These are phyloP conservation scores for Poecilia latipinna DNA, from an alignment of 2,113 vertebrate genomes.

Conservation along the genomic window DNA sequence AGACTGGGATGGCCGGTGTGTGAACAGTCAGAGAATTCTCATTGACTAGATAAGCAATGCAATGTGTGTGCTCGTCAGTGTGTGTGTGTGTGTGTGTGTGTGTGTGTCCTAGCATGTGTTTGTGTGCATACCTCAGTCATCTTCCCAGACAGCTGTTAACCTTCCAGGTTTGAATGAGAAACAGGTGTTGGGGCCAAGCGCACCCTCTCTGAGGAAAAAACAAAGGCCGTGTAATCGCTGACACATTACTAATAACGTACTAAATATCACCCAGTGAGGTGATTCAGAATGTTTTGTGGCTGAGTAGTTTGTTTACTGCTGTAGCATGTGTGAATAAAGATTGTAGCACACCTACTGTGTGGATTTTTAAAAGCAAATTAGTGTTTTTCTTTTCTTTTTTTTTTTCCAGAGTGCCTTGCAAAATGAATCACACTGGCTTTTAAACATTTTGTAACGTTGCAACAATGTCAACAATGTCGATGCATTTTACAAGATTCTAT, in stretches of 20 bases:
- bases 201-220: conserved; percentile 24
- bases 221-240: conserved; percentile 45
- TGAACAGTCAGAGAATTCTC: conserved; percentile 18
- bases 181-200: conserved; percentile 59
- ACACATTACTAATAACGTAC: conserved; percentile 50
- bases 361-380: background rate
- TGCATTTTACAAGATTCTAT: too few species aligned
- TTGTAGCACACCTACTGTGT: background rate
- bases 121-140: conserved; percentile 34
- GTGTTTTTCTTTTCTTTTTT: background rate
- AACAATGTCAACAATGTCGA: too few species aligned
- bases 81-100: conserved; percentile 18
- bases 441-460: background rate
- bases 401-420: background rate
- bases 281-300: conserved; percentile 16
- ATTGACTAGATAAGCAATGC: conserved; percentile 22
- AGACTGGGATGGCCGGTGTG: conserved; percentile 11
- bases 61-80: conserved; percentile 8
- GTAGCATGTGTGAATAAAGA: conserved; percentile 8
- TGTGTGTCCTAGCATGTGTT: conserved; percentile 13
- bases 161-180: conserved; percentile 68
- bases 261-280: conserved; percentile 28
- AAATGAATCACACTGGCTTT: background rate
- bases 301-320: conserved; percentile 20
- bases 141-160: conserved; percentile 58